Conservation (phyloP, 2,888 invertebrate genomes). For the Epinotia nisella region DNA sequence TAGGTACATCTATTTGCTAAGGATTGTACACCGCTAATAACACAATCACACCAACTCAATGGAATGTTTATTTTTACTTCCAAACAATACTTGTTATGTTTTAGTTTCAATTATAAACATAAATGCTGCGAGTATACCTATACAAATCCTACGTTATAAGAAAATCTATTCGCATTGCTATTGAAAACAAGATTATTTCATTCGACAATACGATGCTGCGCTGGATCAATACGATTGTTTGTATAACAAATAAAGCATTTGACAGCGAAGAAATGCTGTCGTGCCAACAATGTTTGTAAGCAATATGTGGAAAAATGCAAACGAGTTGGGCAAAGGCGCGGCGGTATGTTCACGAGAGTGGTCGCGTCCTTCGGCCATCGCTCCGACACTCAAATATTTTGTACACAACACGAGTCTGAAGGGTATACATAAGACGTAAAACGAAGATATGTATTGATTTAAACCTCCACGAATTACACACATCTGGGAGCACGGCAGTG, state of each 20-base stretch:
- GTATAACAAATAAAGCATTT: conserved; percentile 35
- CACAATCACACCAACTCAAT: too few relatives aligned
- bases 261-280: conserved; percentile 60
- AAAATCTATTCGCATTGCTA: not conserved
- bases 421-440: not conserved
- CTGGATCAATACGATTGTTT: conserved; percentile 33
- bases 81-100: too few relatives aligned
- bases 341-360: conserved; percentile 60
- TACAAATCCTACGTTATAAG: not conserved
- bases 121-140: too few relatives aligned
- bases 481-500: too few relatives aligned
- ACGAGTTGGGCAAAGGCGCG: conserved; percentile 57
- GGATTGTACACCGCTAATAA: too few relatives aligned
- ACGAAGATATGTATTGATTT: conserved; percentile 2
- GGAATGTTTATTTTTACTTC: too few relatives aligned
- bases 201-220: conserved; percentile 23
- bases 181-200: conserved; percentile 22
- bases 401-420: conserved; percentile 23
- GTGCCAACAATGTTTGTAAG: conserved; percentile 70
- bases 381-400: conserved; percentile 48
- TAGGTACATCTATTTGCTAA: too few relatives aligned
- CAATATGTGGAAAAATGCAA: conserved; percentile 72
- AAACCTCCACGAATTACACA: not conserved
- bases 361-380: conserved; percentile 45
- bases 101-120: too few relatives aligned